Evolutionary conservation across 1,140 invertebrate genomes (phyloP).

Genomic region (Sogatella furcifera): DNA sequence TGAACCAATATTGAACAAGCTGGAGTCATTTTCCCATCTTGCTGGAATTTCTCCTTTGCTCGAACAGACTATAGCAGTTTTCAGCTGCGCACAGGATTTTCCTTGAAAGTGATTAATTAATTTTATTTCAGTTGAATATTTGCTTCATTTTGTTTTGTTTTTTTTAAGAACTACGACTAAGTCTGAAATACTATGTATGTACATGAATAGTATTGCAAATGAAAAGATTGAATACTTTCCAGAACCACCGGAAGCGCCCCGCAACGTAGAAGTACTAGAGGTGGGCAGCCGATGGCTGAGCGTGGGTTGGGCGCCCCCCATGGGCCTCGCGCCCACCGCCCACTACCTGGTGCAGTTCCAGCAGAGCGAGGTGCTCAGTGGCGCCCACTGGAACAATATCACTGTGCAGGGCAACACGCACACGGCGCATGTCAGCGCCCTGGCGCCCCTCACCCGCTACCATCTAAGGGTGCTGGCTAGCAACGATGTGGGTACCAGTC

Average conservation of each 20-base stretch:
- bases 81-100: no score
- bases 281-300: slow-evolving; percentile 32
- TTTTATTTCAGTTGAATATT: no score
- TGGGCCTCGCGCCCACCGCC: slow-evolving; percentile 36
- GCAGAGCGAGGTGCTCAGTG: slow-evolving; percentile 14
- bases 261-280: slow-evolving; percentile 31
- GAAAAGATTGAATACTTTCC: slow-evolving; percentile 22
- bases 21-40: no score
- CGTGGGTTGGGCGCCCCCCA: slow-evolving; percentile 42
- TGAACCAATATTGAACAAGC: no score
- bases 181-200: no score
- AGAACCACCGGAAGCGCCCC: slow-evolving; percentile 63
- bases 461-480: slow-evolving; percentile 68
- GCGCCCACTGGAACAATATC: slow-evolving; percentile 24
- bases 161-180: no score
- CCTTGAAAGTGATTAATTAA: no score
- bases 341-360: slow-evolving; percentile 33
- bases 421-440: slow-evolving; percentile 36
- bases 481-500: slow-evolving; percentile 69
- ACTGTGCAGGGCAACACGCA: slow-evolving; percentile 29
- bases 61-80: no score
- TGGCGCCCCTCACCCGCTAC: slow-evolving; percentile 69
- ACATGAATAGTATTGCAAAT: no score
- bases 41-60: no score
- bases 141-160: no score